Percentiles rank a stretch among this genome's conserved stretches.
Evolutionary conservation across 35 echinoderm and acorn worm genomes (phyloP).

Genomic region (Nesometra sesokonis): DNA sequence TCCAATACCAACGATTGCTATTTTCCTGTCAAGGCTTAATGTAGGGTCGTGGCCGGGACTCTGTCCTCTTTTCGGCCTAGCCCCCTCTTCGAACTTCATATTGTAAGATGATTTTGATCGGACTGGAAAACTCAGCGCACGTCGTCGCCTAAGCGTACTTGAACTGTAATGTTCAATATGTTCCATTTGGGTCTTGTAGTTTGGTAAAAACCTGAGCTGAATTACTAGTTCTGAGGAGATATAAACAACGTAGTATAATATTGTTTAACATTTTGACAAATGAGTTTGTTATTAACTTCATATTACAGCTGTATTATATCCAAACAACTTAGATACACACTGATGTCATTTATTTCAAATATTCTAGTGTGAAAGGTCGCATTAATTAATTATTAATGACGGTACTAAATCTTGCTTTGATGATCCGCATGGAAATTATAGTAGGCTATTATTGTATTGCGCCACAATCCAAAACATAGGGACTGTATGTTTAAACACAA

Average conservation of each 20-base stretch:
- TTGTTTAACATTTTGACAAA: background rate
- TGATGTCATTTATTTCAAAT: too few species aligned
- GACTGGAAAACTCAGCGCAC: background rate
- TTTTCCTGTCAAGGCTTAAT: slow-evolving; percentile 47
- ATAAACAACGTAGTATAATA: background rate
- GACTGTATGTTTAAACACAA: too few species aligned
- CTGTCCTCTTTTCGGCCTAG: slow-evolving; percentile 16
- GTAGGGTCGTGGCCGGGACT: slow-evolving; percentile 41
- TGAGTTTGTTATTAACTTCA: too few species aligned
- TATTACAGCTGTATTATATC: too few species aligned
- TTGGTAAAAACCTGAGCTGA: background rate
- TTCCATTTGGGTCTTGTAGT: background rate
- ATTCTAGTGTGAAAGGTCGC: too few species aligned
- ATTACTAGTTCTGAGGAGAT: background rate
- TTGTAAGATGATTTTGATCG: slow-evolving; percentile 12
- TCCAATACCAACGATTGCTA: slow-evolving; percentile 92
- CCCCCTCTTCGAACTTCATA: background rate
- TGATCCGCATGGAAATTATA: too few species aligned
- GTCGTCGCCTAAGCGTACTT: background rate
- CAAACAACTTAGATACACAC: too few species aligned
- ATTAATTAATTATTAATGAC: too few species aligned
- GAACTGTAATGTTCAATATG: slow-evolving; percentile 1
- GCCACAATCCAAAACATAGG: too few species aligned
- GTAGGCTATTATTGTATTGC: too few species aligned
- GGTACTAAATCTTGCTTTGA: too few species aligned